Conservation (phyloP, 2,888 invertebrate genomes). For the Melinaea menophilus region DNA sequence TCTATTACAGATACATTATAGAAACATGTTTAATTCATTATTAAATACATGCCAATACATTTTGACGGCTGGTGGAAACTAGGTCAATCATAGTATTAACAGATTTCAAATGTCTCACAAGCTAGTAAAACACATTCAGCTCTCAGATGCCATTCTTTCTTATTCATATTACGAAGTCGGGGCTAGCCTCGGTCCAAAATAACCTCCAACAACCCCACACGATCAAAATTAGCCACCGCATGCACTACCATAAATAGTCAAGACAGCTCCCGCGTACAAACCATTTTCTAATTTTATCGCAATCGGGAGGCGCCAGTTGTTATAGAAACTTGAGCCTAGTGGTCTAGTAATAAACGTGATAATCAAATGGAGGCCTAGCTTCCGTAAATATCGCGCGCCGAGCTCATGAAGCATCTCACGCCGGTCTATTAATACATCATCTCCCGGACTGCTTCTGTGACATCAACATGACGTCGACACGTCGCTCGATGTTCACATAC, state of each 20-base stretch:
- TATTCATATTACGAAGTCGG: conserved; percentile 15
- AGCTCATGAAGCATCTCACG: conserved; percentile 27
- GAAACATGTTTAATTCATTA: not conserved
- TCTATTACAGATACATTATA: not conserved
- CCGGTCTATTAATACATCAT: conserved; percentile 35
- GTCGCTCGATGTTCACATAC: not conserved
- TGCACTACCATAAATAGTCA: conserved; percentile 75
- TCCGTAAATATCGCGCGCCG: conserved; percentile 50
- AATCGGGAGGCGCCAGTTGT: conserved; percentile 35
- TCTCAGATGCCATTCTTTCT: not conserved
- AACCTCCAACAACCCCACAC: conserved; percentile 58
- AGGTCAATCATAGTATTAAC: conserved; percentile 45
- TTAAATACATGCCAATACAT: conserved; percentile 29
- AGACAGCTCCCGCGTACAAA: conserved; percentile 60
- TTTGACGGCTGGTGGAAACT: conserved; percentile 45
- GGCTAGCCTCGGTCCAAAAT: conserved; percentile 35
- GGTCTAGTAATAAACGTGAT: conserved; percentile 35
- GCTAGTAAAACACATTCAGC: conserved; percentile 21
- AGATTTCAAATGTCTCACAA: conserved; percentile 16
- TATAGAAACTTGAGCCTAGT: conserved; percentile 38
- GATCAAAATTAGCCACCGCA: conserved; percentile 51
- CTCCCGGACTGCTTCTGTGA: conserved; percentile 34
- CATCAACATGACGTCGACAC: conserved; percentile 18
- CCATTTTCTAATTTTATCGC: conserved; percentile 67
- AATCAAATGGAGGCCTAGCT: conserved; percentile 42